Base-by-base conservation (phyloP, 1,140 invertebrate species). In the Belonocnema kinseyi region DNA sequence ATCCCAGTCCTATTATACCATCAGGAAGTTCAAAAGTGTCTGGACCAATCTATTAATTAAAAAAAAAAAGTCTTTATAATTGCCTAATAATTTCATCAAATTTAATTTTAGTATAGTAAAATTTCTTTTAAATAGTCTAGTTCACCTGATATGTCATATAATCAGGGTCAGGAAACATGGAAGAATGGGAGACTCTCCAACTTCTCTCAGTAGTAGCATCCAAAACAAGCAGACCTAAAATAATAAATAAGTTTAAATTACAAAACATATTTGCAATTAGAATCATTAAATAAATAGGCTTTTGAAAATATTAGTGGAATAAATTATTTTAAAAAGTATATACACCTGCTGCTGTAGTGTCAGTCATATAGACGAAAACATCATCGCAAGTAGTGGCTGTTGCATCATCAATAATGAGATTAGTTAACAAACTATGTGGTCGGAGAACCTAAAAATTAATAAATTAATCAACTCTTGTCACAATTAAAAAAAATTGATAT, bases 91-190 rank as follows among this genome's bases (percentile, higher is more conserved):
- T 17, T 16, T 46, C 14, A 73, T 19, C 54, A 52, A 71, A 53
- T n/a, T 61, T 21, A 11, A 61, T 21, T 21, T 61, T 14, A 26
- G 26, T 19, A 61, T 17, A 17, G 26, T 46, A 71, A 71, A 40
- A 70, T 21, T 70, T 13, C 0, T 70, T 71, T 46, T n/a, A 26
- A 71, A 16, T 72, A 46, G 7, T 40, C 56, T 26, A 19, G 40
- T 16, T 79, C 46, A 91, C 92, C 80, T 80, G 88, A 78, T 95
- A 95, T 78, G 93, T 94, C 0, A 94, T 93, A 66, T 94, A 93
- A 87, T 96, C 94, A 0, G 96, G 95, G 91, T 97, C 93, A 0
- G 96, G 96, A 85, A 95, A 95, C 95, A 97, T 96, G 46, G 94
- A 93, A 0, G 95, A 93, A 87, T 97, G 95, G 4, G 93, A 92